Evolutionary conservation across 2,888 invertebrate species (phyloP).

Genomic region (Pelosia muscerda): DNA sequence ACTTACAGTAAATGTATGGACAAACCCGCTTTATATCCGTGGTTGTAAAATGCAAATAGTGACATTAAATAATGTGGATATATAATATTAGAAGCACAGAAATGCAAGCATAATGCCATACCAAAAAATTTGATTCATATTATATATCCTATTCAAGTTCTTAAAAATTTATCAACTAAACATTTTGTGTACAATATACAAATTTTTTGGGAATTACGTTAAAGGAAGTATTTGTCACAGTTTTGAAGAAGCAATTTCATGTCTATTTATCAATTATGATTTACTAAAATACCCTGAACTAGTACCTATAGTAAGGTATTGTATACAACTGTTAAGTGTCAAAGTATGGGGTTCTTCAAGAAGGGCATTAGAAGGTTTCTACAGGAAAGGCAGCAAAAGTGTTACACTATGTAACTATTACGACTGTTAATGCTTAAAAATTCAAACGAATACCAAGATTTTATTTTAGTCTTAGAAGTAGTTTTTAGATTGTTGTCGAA

Average conservation of each 20-base stretch:
- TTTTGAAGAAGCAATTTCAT: neutral
- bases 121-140: conserved; percentile 22
- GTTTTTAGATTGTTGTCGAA: conserved; percentile 5
- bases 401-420: neutral
- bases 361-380: no score
- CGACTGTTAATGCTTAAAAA: neutral
- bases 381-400: no score
- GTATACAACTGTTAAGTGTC: neutral
- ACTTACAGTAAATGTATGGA: conserved; percentile 28
- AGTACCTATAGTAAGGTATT: neutral
- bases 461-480: neutral
- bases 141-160: conserved; percentile 21
- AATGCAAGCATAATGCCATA: conserved; percentile 27
- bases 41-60: conserved; percentile 43
- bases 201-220: conserved; percentile 11
- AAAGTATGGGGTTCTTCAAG: no score
- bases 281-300: no score
- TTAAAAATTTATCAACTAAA: conserved; percentile 19
- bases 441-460: neutral
- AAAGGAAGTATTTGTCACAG: conserved; percentile 12
- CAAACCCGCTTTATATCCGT: conserved; percentile 36
- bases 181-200: conserved; percentile 7
- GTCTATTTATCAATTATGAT: neutral
- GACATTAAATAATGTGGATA: conserved; percentile 29
- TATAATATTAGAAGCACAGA: conserved; percentile 19